Conservation (phyloP, 2,113 vertebrate species). For the Amphilophus citrinellus region DNA sequence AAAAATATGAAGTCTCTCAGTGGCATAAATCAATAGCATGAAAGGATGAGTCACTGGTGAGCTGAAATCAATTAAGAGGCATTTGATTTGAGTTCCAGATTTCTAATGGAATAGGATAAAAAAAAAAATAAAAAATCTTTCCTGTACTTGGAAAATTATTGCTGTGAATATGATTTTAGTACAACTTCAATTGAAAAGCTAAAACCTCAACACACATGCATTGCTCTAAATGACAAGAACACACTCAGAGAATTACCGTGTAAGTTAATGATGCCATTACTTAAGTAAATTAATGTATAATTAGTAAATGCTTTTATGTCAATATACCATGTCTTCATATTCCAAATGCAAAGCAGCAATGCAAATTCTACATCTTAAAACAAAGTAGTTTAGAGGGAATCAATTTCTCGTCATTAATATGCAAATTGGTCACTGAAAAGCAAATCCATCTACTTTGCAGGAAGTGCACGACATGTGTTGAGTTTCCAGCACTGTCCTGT, state of each 20-base stretch:
- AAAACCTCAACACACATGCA: constrained; percentile 3
- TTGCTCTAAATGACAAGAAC: not conserved
- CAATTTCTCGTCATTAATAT: constrained; percentile 38
- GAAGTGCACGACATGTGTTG: not conserved
- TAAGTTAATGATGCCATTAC: constrained; percentile 41
- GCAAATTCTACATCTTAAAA: not conserved
- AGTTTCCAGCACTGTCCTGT: not conserved
- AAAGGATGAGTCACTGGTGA: constrained; percentile 22
- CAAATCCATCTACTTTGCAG: not conserved
- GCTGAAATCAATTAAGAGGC: constrained; percentile 50
- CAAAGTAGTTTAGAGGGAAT: constrained; percentile 20
- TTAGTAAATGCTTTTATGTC: constrained; percentile 36
- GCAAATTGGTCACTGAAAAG: constrained; percentile 14
- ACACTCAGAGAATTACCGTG: not conserved
- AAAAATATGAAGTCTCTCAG: constrained; percentile 21
- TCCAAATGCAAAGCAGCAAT: constrained; percentile 19
- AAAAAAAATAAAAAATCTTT: not conserved
- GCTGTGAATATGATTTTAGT: not conserved
- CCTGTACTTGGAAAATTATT: constrained; percentile 17
- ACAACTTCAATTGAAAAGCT: not conserved
- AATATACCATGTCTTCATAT: constrained; percentile 10
- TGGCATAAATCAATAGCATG: constrained; percentile 46
- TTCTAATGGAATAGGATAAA: not conserved
- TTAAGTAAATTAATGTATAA: constrained; percentile 49
- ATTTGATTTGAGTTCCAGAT: constrained; percentile 44